These are phyloP conservation scores for Drosophila azteca DNA, from an alignment of 1,140 invertebrate species.

Conservation along the genomic window DNA sequence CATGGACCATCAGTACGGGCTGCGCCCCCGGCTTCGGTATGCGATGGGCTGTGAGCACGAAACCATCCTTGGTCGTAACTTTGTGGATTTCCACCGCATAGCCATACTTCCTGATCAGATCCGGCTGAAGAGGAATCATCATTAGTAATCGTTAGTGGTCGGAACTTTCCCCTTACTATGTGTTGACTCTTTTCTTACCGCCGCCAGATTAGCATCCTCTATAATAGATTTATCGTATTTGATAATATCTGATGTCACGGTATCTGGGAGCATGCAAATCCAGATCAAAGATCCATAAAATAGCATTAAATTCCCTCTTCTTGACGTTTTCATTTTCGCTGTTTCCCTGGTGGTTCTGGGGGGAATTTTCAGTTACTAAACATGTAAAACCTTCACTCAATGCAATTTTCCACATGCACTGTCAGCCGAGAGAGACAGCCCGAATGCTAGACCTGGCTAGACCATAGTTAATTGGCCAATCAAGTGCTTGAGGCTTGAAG, in stretches of 20 bases:
- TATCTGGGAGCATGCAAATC: conserved; percentile 3
- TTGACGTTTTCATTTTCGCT: conserved; percentile 3
- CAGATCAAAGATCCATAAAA: not conserved
- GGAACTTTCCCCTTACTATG: no score
- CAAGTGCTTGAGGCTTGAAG: not conserved
- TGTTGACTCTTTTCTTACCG: conserved; percentile 3
- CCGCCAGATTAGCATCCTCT: conserved; percentile 29
- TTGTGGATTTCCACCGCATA: conserved; percentile 85
- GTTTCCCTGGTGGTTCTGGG: not conserved
- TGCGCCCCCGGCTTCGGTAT: conserved; percentile 63
- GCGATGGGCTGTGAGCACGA: conserved; percentile 84
- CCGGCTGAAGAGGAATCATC: conserved; percentile 32
- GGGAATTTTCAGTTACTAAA: no score
- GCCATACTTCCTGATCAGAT: conserved; percentile 84
- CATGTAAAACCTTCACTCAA: not conserved
- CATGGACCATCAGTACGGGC: conserved; percentile 87
- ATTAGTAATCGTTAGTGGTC: not conserved
- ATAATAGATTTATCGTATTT: conserved; percentile 13
- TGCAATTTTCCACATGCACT: conserved; percentile 28
- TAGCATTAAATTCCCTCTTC: not conserved
- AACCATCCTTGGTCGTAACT: conserved; percentile 85
- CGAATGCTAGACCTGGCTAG: conserved; percentile 9
- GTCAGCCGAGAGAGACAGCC: not conserved
- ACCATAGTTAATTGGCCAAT: conserved; percentile 29
- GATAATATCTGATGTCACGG: not conserved